Evolutionary conservation across 1,140 invertebrate species (phyloP).

Genomic region (Uloborus diversus): DNA sequence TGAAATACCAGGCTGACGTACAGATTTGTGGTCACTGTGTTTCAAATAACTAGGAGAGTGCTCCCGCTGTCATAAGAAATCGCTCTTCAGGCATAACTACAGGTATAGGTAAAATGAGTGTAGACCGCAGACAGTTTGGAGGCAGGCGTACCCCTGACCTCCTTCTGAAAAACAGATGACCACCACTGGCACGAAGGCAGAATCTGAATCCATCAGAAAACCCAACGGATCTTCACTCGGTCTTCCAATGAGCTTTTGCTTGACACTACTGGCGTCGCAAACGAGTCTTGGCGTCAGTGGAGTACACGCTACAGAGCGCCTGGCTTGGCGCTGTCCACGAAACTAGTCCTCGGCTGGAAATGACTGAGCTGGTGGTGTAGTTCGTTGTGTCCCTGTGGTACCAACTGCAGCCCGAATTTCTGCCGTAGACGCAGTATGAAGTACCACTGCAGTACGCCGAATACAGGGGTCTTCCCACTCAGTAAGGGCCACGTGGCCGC

Average conservation of each 20-base stretch:
- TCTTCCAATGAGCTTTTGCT: not conserved
- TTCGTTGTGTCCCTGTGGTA: no score
- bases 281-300: no score
- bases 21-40: not conserved
- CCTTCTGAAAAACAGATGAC: not conserved
- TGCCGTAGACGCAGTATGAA: no score
- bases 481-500: no score
- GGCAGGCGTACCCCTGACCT: not conserved
- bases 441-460: no score
- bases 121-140: not conserved
- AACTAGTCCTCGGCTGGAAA: no score
- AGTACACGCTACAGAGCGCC: no score
- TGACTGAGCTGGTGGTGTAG: no score
- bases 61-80: conserved; percentile 17
- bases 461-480: no score
- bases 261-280: not conserved
- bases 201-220: not conserved
- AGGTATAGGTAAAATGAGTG: conserved; percentile 4
- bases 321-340: no score
- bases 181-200: not conserved
- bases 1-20: not conserved
- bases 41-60: not conserved
- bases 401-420: no score
- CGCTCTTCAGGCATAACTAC: conserved; percentile 18
- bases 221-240: not conserved